phyloP scores from a whole-genome alignment of 2,888 invertebrate species.

The Reticulitermes lucifugus region DNA sequence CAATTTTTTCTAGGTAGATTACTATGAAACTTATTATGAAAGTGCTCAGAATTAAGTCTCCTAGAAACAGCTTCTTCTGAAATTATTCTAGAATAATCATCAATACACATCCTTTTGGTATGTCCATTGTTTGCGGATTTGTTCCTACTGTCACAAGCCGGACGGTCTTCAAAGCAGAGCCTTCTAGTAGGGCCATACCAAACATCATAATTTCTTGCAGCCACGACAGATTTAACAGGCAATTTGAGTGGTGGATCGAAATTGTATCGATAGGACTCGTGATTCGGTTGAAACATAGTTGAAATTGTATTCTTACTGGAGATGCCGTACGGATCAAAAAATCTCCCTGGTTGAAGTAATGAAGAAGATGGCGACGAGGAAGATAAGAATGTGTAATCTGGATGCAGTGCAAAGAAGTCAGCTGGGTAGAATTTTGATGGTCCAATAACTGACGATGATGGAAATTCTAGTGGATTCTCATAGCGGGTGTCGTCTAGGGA shows the following conservation, averaged over 20 bases:
- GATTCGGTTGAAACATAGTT: background rate
- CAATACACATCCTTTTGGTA: background rate
- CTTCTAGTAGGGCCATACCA: background rate
- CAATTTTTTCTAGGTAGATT: background rate
- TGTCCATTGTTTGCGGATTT: background rate
- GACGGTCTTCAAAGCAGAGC: background rate
- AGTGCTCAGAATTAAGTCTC: background rate
- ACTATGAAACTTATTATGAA: background rate
- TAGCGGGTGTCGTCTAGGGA: background rate
- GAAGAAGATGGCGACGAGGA: background rate
- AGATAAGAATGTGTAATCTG: constrained; percentile 1
- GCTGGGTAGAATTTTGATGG: constrained; percentile 13
- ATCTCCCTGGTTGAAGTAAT: constrained; percentile 1
- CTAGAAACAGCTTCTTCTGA: background rate
- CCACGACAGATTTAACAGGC: constrained; percentile 36
- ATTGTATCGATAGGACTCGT: background rate
- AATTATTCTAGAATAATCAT: constrained; percentile 18
- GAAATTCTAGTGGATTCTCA: background rate
- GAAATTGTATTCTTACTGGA: background rate
- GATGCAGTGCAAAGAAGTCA: constrained; percentile 23
- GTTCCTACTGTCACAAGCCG: background rate
- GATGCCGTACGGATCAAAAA: background rate
- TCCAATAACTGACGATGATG: background rate
- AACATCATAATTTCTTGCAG: background rate
- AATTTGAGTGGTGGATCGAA: constrained; percentile 15